phyloP scores from a whole-genome alignment of 2,888 invertebrate species.

The Villa cingulata region DNA sequence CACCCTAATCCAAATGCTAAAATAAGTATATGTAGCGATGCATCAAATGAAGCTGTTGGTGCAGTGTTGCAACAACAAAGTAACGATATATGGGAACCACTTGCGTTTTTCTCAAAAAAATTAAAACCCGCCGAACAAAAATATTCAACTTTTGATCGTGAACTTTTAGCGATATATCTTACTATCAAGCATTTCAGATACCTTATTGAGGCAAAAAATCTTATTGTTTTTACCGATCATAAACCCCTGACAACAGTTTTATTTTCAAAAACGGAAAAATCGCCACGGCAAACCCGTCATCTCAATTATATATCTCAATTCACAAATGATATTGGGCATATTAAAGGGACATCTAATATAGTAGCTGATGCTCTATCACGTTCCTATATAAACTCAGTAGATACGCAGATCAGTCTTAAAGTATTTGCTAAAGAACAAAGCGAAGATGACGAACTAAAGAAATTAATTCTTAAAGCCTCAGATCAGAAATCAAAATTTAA shows the following conservation, averaged over 20 bases:
- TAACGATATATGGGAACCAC: slow-evolving; percentile 14
- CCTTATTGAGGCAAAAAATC: not conserved
- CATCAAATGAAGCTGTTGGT: slow-evolving; percentile 17
- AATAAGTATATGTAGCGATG: slow-evolving; percentile 7
- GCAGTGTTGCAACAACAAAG: slow-evolving; percentile 17
- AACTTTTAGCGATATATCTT: slow-evolving; percentile 18
- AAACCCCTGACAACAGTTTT: not conserved
- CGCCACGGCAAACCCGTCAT: not conserved
- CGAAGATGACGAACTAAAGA: not conserved
- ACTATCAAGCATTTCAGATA: slow-evolving; percentile 7
- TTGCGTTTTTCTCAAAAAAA: slow-evolving; percentile 20
- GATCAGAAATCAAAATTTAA: too few species aligned
- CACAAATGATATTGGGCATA: too few species aligned
- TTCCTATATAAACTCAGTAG: not conserved
- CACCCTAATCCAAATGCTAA: not conserved
- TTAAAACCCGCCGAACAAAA: slow-evolving; percentile 16
- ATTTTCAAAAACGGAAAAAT: not conserved
- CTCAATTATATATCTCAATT: not conserved
- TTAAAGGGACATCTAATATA: not conserved
- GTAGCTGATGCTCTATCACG: not conserved
- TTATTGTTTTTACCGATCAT: not conserved
- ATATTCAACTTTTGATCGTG: slow-evolving; percentile 19
- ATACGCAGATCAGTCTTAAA: not conserved
- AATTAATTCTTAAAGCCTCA: not conserved
- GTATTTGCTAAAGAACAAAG: not conserved